These are phyloP conservation scores for Lasiurus cinereus DNA, from an alignment of 2,113 vertebrate species.

Conservation along the genomic window DNA sequence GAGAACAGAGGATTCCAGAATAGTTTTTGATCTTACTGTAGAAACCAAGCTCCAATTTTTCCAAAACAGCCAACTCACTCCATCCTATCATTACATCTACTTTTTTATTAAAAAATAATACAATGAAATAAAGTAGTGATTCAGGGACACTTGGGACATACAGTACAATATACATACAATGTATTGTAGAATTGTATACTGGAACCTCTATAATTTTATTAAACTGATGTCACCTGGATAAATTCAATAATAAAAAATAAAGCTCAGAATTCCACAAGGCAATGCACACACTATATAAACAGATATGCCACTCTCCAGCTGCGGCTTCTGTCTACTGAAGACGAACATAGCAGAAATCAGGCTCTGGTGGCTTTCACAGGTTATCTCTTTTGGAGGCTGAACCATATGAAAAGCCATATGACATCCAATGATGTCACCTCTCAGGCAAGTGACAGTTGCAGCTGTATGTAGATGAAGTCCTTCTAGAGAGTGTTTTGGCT, in stretches of 20 bases:
- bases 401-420: slow-evolving; percentile 72
- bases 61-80: neutral
- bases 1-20: neutral
- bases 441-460: slow-evolving; percentile 75
- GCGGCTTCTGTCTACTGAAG: slow-evolving; percentile 54
- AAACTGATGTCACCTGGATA: neutral
- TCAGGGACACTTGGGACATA: neutral
- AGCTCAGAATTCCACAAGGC: neutral
- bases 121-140: neutral
- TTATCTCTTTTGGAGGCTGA: slow-evolving; percentile 52
- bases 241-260: neutral
- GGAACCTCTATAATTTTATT: neutral
- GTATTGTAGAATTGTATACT: neutral
- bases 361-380: slow-evolving; percentile 65
- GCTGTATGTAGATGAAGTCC: slow-evolving; percentile 55
- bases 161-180: neutral
- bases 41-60: neutral
- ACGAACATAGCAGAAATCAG: slow-evolving; percentile 68
- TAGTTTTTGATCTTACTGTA: slow-evolving; percentile 1
- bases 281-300: neutral
- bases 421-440: slow-evolving; percentile 74
- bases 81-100: neutral
- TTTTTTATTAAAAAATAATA: slow-evolving; percentile 39
- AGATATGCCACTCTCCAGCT: neutral
- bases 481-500: slow-evolving; percentile 54